Conservation (phyloP, 2,797 vertebrate genomes). For the Coracias cyanogaster region DNA sequence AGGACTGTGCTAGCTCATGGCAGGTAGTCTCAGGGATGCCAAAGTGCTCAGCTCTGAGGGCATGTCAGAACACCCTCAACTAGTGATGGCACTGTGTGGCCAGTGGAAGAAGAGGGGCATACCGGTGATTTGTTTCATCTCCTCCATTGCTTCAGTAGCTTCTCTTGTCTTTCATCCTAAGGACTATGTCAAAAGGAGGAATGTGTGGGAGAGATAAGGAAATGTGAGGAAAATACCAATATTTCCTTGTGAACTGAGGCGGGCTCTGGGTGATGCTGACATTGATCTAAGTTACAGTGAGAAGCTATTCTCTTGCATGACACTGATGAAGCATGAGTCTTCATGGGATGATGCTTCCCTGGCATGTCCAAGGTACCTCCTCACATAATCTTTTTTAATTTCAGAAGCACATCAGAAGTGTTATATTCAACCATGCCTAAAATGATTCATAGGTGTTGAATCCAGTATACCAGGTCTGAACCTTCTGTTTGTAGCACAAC, state of each 20-base stretch:
- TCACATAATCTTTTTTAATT: neutral
- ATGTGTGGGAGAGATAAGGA: neutral
- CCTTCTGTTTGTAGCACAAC: neutral
- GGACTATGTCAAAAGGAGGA: neutral
- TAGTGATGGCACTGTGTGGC: neutral
- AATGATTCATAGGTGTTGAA: neutral
- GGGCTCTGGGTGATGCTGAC: neutral
- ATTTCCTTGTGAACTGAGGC: neutral
- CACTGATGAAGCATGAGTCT: neutral
- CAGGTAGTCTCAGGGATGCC: neutral
- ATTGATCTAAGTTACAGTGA: neutral
- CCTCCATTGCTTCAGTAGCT: neutral
- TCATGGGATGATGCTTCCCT: neutral
- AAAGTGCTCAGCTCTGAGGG: neutral
- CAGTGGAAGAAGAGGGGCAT: neutral
- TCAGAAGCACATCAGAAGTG: neutral
- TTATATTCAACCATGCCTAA: neutral
- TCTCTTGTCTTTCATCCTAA: neutral
- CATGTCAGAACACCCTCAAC: neutral
- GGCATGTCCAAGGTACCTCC: neutral
- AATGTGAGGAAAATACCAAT: neutral
- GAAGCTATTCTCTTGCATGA: neutral
- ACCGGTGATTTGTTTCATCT: neutral
- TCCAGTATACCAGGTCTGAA: neutral
- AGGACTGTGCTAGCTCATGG: neutral